These are phyloP conservation scores for Halcyon leucocephala DNA, from an alignment of 2,797 vertebrate genomes.

Conservation along the genomic window DNA sequence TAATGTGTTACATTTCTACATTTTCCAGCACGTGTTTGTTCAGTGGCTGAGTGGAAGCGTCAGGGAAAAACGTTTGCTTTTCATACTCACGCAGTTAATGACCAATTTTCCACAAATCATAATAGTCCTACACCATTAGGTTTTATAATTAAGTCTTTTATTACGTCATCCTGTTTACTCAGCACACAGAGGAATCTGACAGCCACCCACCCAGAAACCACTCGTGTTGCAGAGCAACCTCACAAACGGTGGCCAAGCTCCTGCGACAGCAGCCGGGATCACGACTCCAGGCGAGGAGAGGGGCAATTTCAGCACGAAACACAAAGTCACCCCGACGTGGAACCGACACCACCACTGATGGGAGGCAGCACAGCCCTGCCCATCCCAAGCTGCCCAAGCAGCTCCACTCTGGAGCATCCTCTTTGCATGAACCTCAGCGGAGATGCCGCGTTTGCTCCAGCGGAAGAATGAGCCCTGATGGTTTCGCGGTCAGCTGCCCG, in stretches of 20 bases:
- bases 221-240: neutral
- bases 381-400: fast-evolving
- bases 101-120: constrained; percentile 65
- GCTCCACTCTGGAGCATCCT: fast-evolving
- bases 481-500: fast-evolving
- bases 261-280: fast-evolving
- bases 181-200: neutral
- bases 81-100: constrained; percentile 20
- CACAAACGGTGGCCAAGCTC: neutral
- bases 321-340: fast-evolving
- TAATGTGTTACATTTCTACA: neutral
- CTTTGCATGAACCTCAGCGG: fast-evolving
- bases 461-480: fast-evolving
- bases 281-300: fast-evolving
- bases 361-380: fast-evolving
- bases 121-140: constrained; percentile 48
- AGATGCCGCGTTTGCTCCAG: neutral
- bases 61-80: constrained; percentile 38
- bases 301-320: neutral
- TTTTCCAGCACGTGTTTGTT: neutral
- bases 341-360: fast-evolving
- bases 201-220: neutral
- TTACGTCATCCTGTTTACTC: neutral
- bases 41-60: neutral
- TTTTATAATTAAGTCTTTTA: constrained; percentile 36